Evolutionary conservation across 2,113 vertebrate species (phyloP).

Genomic region (Aphyosemion australe): DNA sequence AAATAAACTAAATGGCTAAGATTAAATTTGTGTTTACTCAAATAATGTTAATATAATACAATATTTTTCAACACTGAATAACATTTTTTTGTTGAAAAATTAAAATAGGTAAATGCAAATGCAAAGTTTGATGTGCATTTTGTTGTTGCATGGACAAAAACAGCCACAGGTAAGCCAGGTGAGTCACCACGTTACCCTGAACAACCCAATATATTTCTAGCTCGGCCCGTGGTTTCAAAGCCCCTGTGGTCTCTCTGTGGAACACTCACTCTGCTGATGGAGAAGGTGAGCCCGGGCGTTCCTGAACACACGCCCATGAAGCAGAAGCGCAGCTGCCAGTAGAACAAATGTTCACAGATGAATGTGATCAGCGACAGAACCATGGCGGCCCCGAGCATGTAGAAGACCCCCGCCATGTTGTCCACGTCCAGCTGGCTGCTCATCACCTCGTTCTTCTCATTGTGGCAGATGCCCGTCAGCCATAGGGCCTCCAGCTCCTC

Average conservation of each 20-base stretch:
- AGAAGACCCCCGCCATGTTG: conserved; percentile 99
- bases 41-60: too few species aligned
- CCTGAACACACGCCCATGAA: conserved; percentile 98
- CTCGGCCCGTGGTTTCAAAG: conserved; percentile 36
- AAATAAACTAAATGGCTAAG: too few species aligned
- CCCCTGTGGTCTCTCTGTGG: conserved; percentile 48
- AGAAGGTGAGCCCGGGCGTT: conserved; percentile 93
- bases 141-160: conserved; percentile 3
- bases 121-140: background rate
- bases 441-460: conserved; percentile 99
- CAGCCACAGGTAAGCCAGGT: conserved; percentile 45
- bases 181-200: conserved; percentile 55
- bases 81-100: background rate
- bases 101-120: too few species aligned
- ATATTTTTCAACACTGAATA: background rate
- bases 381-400: conserved; percentile 99
- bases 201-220: conserved; percentile 43
- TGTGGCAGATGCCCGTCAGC: conserved; percentile 99
- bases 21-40: too few species aligned
- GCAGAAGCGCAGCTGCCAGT: conserved; percentile 98
- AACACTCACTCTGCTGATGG: conserved; percentile 96
- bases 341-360: conserved; percentile 98
- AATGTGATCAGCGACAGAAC: conserved; percentile 96
- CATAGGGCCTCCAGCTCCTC: conserved; percentile 97
- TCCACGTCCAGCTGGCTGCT: conserved; percentile 98